Evolutionary conservation across 2,797 vertebrate genomes (phyloP), one percentile per base, ranked within the genome.

Genomic region (Carduelis carduelis): DNA sequence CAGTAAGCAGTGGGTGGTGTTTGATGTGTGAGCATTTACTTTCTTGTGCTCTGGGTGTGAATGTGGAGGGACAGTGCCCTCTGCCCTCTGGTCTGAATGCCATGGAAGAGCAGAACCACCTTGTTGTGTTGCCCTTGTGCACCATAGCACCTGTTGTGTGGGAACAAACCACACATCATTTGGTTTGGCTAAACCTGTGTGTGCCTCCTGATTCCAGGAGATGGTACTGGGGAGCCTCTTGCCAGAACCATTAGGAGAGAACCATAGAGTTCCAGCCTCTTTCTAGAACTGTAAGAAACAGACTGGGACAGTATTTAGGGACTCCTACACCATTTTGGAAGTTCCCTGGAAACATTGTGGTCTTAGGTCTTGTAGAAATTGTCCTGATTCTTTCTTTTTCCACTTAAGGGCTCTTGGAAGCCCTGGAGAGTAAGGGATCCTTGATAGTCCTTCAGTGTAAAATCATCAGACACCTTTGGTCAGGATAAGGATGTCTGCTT

Each of bases 1-100:
- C 66, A 47, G 84, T 10, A 71, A 64, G 50, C 14, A 28, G 24
- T 0, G 1, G 9, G 1, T 1, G 2, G 8, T 4, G 26, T 64
- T 83, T 20, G 12, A 2, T 9, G 15, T 22, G 23, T 21, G 56
- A 71, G 14, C 6, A 4, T 26, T 14, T 57, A 2, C 8, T 11
- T 59, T 2, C 28, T n/a, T 27, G 16, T 75, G 30, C n/a, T 70
- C 0, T 3, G 44, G 46, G 50, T 69, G 49, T 81, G 50, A 75
- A 81, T 43, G 14, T 50, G 59, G 74, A 87, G 47, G 47, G 64
- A 57, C 46, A 49, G 23, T 55, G 32, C 65, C 30, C 47, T 88
- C 55, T 22, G 7, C 83, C 70, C 39, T 77, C 76, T 19, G 11
- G 24, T 70, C 61, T 81, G 84, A 65, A 13, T 72, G 17, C 9